Evolutionary conservation across 2,888 invertebrate genomes (phyloP).

Genomic region (Drosophila lacicola): DNA sequence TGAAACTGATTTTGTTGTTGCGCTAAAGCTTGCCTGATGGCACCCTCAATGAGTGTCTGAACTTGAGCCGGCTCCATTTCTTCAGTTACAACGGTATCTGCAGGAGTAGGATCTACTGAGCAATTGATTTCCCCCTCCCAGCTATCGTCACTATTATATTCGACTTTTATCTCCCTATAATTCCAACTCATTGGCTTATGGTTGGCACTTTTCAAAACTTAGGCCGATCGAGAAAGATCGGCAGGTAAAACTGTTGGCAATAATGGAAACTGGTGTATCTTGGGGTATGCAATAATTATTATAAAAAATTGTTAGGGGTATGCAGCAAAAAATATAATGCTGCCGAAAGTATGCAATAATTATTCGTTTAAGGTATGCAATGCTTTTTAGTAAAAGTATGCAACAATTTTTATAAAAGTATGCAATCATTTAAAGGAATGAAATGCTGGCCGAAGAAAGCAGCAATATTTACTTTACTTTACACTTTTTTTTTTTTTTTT

Average conservation of each 20-base stretch:
- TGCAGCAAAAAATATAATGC: constrained; percentile 4
- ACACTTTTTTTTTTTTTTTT: background rate
- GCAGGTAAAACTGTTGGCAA: constrained; percentile 11
- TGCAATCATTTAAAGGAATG: constrained; percentile 2
- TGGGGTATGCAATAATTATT: constrained; percentile 4
- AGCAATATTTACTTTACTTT: too few species aligned
- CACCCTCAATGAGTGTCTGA: too few species aligned
- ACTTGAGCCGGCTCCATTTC: too few species aligned
- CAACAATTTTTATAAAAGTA: background rate
- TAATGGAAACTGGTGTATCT: constrained; percentile 5
- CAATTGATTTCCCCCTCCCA: too few species aligned
- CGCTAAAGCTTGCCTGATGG: constrained; percentile 14
- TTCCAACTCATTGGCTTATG: too few species aligned
- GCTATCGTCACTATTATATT: too few species aligned
- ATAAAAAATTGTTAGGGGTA: constrained; percentile 3
- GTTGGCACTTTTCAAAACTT: too few species aligned
- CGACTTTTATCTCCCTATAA: too few species aligned
- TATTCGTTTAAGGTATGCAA: constrained; percentile 2
- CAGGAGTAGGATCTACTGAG: too few species aligned
- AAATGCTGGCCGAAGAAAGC: constrained; percentile 4
- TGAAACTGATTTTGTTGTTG: constrained; percentile 14
- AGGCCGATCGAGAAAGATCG: too few species aligned
- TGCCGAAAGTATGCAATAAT: background rate
- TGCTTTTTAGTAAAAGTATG: background rate
- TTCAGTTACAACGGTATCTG: too few species aligned